phyloP scores from a whole-genome alignment of 2,888 invertebrate species.

The Caenorhabditis sinica region DNA sequence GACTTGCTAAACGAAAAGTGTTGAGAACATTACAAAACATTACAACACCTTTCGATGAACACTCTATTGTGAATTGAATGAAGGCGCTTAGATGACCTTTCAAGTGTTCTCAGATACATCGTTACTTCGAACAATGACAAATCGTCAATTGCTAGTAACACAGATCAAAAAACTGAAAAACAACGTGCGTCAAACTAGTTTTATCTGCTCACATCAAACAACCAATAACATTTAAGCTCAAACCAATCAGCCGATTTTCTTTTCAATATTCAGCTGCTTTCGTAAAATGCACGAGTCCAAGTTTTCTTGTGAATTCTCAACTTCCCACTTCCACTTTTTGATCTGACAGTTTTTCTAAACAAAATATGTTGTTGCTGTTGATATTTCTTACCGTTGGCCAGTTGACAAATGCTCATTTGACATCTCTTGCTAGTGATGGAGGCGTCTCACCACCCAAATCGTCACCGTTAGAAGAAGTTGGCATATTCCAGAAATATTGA shows the following conservation, averaged over 20 bases:
- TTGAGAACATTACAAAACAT: not conserved
- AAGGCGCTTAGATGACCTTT: conserved; percentile 3
- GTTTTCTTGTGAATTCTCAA: not conserved
- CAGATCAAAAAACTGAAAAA: not conserved
- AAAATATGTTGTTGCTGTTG: not conserved
- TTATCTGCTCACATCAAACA: no score
- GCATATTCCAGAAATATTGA: no score
- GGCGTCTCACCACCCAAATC: conserved; percentile 1
- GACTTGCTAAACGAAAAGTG: not conserved
- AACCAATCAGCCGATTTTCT: conserved; percentile 8
- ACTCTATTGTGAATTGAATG: not conserved
- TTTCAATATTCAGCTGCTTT: conserved; percentile 24
- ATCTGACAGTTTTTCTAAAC: not conserved
- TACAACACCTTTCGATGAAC: not conserved
- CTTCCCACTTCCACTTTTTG: not conserved
- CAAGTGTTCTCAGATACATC: conserved; percentile 1
- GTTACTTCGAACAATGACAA: conserved; percentile 5
- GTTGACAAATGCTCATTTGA: conserved; percentile 5
- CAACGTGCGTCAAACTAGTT: not conserved
- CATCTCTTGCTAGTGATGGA: not conserved
- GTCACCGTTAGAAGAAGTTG: conserved; percentile 26
- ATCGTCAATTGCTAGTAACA: not conserved
- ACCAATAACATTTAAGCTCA: not conserved
- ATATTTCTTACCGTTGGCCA: not conserved
- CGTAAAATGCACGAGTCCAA: not conserved